These are phyloP conservation scores for Diploptera punctata DNA, from an alignment of 2,888 invertebrate genomes.

Conservation along the genomic window DNA sequence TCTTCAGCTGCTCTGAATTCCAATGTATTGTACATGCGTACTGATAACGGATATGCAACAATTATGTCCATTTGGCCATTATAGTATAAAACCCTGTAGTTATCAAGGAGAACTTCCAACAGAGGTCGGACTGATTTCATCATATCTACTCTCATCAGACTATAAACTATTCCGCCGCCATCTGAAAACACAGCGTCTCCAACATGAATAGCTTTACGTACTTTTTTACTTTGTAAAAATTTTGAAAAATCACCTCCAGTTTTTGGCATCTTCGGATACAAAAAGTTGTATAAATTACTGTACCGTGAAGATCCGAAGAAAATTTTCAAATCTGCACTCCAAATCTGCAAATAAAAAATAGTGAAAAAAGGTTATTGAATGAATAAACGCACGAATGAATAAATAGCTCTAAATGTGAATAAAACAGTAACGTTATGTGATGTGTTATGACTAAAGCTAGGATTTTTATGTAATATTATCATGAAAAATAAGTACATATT, in stretches of 20 bases:
- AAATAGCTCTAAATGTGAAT: too few relatives aligned
- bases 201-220: constrained; percentile 60
- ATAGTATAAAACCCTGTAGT: constrained; percentile 61
- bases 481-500: too few relatives aligned
- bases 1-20: constrained; percentile 55
- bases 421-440: too few relatives aligned
- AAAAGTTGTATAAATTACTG: constrained; percentile 63
- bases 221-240: constrained; percentile 54
- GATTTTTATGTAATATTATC: too few relatives aligned
- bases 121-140: constrained; percentile 64
- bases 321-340: too few relatives aligned
- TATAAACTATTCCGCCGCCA: constrained; percentile 58
- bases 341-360: too few relatives aligned
- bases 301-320: too few relatives aligned
- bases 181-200: constrained; percentile 72
- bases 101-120: constrained; percentile 61
- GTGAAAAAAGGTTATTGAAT: too few relatives aligned
- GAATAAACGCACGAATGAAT: too few relatives aligned
- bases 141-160: constrained; percentile 60
- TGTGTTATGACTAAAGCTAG: too few relatives aligned
- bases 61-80: constrained; percentile 64
- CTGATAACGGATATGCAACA: constrained; percentile 68
- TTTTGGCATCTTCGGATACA: constrained; percentile 51
- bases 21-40: constrained; percentile 59
- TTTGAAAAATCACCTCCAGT: constrained; percentile 23